phyloP scores from a whole-genome alignment of 2,888 invertebrate species.

The Morpho deidamia region DNA sequence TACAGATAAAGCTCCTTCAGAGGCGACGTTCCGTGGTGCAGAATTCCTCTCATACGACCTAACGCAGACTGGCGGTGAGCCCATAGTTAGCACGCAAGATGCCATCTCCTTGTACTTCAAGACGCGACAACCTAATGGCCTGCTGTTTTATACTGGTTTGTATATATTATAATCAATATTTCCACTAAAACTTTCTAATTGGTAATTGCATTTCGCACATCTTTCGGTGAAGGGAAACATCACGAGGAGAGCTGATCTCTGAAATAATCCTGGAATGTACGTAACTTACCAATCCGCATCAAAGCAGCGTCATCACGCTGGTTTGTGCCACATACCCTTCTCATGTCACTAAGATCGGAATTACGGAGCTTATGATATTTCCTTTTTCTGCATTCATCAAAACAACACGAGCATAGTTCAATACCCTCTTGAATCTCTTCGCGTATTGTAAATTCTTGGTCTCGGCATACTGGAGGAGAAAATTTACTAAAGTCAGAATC shows the following conservation, averaged over 20 bases:
- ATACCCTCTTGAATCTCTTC: slow-evolving; percentile 39
- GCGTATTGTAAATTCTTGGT: slow-evolving; percentile 43
- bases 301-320: no score
- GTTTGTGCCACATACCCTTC: slow-evolving; percentile 60
- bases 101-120: slow-evolving; percentile 95
- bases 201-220: no score
- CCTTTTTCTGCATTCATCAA: slow-evolving; percentile 28
- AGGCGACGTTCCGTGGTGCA: slow-evolving; percentile 94
- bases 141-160: slow-evolving; percentile 94
- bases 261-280: no score
- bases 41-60: slow-evolving; percentile 96
- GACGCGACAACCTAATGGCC: slow-evolving; percentile 92
- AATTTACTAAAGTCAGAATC: slow-evolving; percentile 57
- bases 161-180: no score
- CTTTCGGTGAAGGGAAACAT: no score
- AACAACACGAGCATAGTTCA: slow-evolving; percentile 53
- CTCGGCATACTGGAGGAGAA: slow-evolving; percentile 62
- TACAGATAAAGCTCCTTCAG: slow-evolving; percentile 95
- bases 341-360: slow-evolving; percentile 41
- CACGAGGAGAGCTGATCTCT: no score
- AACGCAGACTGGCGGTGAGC: slow-evolving; percentile 90
- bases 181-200: no score
- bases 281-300: no score
- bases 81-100: slow-evolving; percentile 94
- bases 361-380: slow-evolving; percentile 26